A percentile compares a stretch with the other conserved stretches of the same genome.
These are phyloP conservation scores for Tetragonula carbonaria DNA, from an alignment of 2,888 invertebrate genomes.

Conservation along the genomic window DNA sequence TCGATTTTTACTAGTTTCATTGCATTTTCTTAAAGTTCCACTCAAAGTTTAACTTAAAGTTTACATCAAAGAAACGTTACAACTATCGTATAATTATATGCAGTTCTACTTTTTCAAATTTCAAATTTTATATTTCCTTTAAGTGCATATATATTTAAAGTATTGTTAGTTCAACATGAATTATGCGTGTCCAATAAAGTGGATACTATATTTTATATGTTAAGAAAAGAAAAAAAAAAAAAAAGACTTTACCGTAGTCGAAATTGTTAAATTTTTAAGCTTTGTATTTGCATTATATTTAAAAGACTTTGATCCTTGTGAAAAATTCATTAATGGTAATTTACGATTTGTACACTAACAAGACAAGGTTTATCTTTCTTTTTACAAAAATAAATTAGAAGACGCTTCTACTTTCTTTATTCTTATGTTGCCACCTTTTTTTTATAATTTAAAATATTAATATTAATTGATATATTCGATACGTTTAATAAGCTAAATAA, in stretches of 20 bases:
- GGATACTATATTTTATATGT: background rate
- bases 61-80: background rate
- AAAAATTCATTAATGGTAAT: background rate
- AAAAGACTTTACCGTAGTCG: background rate
- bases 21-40: background rate
- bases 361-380: background rate
- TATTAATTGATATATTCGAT: background rate
- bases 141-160: background rate
- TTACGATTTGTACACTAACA: background rate
- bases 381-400: background rate
- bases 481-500: background rate
- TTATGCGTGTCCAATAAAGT: background rate
- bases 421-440: background rate
- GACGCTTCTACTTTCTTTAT: background rate
- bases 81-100: too few relatives aligned
- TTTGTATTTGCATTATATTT: background rate
- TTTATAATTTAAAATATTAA: background rate
- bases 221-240: background rate
- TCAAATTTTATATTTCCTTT: background rate
- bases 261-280: constrained; percentile 8
- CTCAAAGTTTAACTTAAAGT: background rate
- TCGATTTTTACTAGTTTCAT: background rate
- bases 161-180: background rate
- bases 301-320: constrained; percentile 5
- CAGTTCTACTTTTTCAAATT: background rate